A percentile compares a stretch with the other conserved stretches of the same genome.
phyloP scores from a whole-genome alignment of 2,888 invertebrate species.

The Aleiodes leptofemur region DNA sequence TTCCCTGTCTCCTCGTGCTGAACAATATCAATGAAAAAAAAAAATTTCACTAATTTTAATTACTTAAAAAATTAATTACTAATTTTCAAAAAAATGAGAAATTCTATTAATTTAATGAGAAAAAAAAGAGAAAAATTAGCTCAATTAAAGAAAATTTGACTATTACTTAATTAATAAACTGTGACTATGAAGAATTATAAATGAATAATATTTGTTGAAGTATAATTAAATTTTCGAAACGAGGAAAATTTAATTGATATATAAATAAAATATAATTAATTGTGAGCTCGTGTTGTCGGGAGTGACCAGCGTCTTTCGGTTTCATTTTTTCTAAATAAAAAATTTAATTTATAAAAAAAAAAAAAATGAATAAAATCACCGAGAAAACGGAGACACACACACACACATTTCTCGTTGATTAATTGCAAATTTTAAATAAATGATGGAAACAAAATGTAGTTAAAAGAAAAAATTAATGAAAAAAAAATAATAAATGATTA shows the following conservation, averaged over 20 bases:
- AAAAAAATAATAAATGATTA: conserved; percentile 47
- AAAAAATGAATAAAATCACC: too few relatives aligned
- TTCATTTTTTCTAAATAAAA: background rate
- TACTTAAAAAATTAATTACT: background rate
- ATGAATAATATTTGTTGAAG: background rate
- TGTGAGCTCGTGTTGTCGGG: conserved; percentile 19
- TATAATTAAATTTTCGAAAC: background rate
- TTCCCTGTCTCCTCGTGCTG: conserved; percentile 26
- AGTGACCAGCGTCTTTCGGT: conserved; percentile 20
- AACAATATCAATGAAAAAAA: background rate
- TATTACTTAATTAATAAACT: too few relatives aligned
- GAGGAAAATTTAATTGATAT: conserved; percentile 6
- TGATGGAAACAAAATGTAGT: conserved; percentile 2
- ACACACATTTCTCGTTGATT: conserved; percentile 8
- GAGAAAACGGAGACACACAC: too few relatives aligned
- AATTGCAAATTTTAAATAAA: conserved; percentile 1
- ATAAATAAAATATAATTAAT: conserved; percentile 13
- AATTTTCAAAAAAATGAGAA: background rate
- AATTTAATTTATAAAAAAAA: background rate
- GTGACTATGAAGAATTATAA: too few relatives aligned
- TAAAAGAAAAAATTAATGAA: conserved; percentile 28
- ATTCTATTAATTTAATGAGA: conserved; percentile 5
- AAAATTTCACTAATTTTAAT: background rate
- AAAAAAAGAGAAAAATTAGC: conserved; percentile 1
- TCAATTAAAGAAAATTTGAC: conserved; percentile 13